Evolutionary conservation across 2,888 invertebrate species (phyloP).

Genomic region (Tenthredo distinguenda): DNA sequence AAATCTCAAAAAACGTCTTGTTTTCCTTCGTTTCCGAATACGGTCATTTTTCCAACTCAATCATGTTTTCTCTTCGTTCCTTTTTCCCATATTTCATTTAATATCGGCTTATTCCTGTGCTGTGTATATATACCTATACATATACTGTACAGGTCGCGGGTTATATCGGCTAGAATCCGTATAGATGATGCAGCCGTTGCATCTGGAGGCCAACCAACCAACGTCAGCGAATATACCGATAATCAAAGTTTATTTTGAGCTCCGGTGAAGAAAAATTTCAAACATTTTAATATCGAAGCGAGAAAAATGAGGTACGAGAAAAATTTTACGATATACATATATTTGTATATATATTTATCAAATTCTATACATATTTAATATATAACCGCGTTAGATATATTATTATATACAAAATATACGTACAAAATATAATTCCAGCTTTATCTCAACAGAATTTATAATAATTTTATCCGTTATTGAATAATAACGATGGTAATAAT

Average conservation of each 20-base stretch:
- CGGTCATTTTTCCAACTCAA: neutral
- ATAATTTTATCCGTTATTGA: neutral
- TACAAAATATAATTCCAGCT: neutral
- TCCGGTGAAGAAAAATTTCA: neutral
- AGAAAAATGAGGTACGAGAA: neutral
- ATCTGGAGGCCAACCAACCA: neutral
- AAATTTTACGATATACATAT: neutral
- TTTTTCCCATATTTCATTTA: conserved; percentile 3
- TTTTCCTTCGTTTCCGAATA: neutral
- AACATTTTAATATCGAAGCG: conserved; percentile 34
- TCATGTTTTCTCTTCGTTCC: neutral
- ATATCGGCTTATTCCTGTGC: neutral
- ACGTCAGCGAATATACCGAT: conserved; percentile 29
- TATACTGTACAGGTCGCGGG: neutral
- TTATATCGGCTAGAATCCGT: neutral
- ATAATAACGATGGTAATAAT: neutral
- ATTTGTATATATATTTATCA: neutral
- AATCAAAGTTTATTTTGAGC: conserved; percentile 17
- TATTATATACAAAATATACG: neutral
- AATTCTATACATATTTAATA: neutral
- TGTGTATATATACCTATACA: neutral
- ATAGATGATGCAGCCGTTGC: neutral
- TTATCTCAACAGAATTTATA: neutral
- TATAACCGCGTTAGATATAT: neutral
- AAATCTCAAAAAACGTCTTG: neutral